Conservation (phyloP, 2,888 invertebrate genomes). For the Mesopsocus fuscifrons region DNA sequence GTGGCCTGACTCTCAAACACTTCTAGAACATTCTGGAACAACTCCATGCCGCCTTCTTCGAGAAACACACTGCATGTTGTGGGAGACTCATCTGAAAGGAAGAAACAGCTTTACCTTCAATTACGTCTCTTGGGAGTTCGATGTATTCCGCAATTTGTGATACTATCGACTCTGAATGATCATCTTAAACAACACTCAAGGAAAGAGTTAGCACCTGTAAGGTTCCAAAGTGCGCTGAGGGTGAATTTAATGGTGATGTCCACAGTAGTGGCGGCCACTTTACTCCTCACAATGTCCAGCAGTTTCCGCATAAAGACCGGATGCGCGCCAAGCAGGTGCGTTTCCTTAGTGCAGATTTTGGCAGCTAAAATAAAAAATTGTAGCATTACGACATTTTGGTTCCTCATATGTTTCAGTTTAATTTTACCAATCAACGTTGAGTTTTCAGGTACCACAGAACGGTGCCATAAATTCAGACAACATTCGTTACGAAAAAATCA, state of each 20-base stretch:
- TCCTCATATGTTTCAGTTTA: too few species aligned
- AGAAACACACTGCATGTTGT: conserved; percentile 48
- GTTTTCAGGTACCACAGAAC: too few species aligned
- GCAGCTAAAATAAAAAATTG: conserved; percentile 22
- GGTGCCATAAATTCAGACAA: too few species aligned
- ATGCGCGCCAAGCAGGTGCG: conserved; percentile 42
- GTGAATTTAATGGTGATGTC: conserved; percentile 60
- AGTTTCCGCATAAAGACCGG: conserved; percentile 47
- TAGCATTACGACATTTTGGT: not conserved
- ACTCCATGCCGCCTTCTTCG: conserved; percentile 40
- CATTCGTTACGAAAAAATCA: too few species aligned
- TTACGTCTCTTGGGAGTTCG: not conserved
- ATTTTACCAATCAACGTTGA: too few species aligned
- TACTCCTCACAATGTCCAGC: conserved; percentile 38
- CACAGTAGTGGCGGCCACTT: conserved; percentile 28
- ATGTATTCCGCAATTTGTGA: too few species aligned
- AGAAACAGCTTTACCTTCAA: conserved; percentile 1
- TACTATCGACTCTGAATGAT: not conserved
- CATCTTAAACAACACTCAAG: not conserved
- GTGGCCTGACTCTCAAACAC: conserved; percentile 39
- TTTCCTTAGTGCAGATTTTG: conserved; percentile 44
- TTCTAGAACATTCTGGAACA: conserved; percentile 44
- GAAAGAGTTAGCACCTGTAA: conserved; percentile 31
- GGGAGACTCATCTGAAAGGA: conserved; percentile 43
- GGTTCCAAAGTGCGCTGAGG: conserved; percentile 55